Conservation (phyloP, 2,113 vertebrate genomes). For the Tympanuchus pallidicinctus region DNA sequence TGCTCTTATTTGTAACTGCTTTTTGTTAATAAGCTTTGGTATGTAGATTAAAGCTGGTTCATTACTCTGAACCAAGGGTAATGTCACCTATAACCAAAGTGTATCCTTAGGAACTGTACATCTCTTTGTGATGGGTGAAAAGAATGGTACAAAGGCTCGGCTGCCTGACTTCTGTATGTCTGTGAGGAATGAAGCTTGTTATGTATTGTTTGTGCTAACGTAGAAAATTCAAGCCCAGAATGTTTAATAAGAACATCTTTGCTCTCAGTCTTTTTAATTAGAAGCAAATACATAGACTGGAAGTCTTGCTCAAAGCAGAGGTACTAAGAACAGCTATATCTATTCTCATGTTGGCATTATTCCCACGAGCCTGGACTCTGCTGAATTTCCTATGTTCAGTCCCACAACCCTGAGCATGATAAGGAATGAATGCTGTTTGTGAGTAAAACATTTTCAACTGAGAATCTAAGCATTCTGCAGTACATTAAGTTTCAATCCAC, state of each 20-base stretch:
- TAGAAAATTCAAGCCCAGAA: neutral
- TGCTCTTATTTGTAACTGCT: neutral
- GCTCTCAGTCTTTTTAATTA: neutral
- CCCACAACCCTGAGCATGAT: neutral
- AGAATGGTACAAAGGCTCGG: neutral
- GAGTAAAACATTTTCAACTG: neutral
- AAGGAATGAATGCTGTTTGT: neutral
- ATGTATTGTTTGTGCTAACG: neutral
- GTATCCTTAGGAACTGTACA: neutral
- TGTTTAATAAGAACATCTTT: neutral
- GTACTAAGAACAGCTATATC: neutral
- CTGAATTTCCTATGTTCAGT: neutral
- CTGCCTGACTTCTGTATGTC: neutral
- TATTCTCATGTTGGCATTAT: neutral
- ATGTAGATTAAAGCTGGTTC: neutral
- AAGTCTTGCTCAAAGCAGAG: neutral
- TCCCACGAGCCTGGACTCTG: neutral
- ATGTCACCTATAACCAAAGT: neutral
- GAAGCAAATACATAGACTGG: neutral
- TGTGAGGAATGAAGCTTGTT: neutral
- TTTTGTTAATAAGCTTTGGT: neutral
- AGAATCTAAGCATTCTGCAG: neutral
- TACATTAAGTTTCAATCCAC: neutral
- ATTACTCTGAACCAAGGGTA: neutral
- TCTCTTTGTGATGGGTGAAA: neutral